Percentiles rank a stretch among this genome's conserved stretches.
Conservation (phyloP, 2,888 invertebrate species). For the Clostera curtula region DNA sequence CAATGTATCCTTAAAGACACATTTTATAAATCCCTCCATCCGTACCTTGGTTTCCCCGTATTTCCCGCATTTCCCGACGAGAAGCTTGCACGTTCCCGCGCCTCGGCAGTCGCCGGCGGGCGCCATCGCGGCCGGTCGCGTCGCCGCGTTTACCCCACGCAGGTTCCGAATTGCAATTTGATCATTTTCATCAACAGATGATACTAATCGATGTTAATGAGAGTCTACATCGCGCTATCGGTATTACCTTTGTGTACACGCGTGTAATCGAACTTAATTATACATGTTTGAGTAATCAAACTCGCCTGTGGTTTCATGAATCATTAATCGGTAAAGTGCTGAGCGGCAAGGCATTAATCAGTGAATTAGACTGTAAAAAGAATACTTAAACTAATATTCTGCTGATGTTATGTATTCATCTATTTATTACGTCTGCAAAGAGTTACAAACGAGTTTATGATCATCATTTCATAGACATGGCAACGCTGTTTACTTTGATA, state of each 20-base stretch:
- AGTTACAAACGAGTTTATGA: conserved; percentile 14
- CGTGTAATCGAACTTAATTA: no score
- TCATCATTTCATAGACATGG: conserved; percentile 9
- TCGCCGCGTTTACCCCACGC: conserved; percentile 10
- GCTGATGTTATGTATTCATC: no score
- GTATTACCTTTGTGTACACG: background rate
- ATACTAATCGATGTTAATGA: conserved; percentile 4
- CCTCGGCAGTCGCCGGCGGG: conserved; percentile 26
- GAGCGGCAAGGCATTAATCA: conserved; percentile 21
- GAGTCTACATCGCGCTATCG: conserved; percentile 1
- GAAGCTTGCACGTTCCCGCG: conserved; percentile 1
- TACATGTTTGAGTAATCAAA: conserved; percentile 7
- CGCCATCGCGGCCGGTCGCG: conserved; percentile 34
- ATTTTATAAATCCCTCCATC: conserved; percentile 15
- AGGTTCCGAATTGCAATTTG: conserved; percentile 5
- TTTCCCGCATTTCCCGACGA: conserved; percentile 12
- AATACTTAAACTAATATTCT: no score
- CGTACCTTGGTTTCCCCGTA: conserved; percentile 11
- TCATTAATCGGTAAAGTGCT: conserved; percentile 20
- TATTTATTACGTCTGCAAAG: conserved; percentile 8
- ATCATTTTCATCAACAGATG: conserved; percentile 13
- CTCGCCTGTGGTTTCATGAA: conserved; percentile 25
- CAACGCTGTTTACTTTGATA: no score
- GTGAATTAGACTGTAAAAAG: conserved; percentile 10
- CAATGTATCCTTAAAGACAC: conserved; percentile 12